Base-by-base conservation (phyloP, 1,140 invertebrate species). In the Drosophila prosaltans region DNA sequence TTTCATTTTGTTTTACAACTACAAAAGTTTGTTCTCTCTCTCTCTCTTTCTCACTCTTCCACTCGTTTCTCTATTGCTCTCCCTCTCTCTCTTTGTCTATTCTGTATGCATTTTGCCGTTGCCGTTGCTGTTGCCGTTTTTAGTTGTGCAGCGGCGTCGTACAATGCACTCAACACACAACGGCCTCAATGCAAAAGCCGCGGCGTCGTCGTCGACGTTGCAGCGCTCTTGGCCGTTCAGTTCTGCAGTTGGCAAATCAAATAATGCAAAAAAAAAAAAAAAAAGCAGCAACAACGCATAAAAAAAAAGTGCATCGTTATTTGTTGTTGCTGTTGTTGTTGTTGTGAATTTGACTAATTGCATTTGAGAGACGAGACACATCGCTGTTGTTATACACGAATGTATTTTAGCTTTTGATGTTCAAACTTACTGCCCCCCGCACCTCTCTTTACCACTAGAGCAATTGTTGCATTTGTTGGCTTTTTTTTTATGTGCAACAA, bases 311-410 rank as follows among this genome's bases (percentile, higher is more conserved):
- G 75, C 72, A 65, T 48, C 69, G 40, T 71, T 61, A 74, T 74
- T 65, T 78, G 69, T 64, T 58, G 74, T n/a, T 64, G 59, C 43
- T 16, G 16, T 16, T 16, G 16, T 16, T 78, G 69, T 64, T 58
- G 74, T n/a, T 64, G 59, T 39, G 57, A 88, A 83, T 88, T 88
- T 88, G 83, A 89, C 84, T 84, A 88, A 89, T 88, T 88, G 77
- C 74, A 77, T 70, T 69, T 72, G 67, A 30, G 41, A 71, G 16
- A 26, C 24, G 21, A 41, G 60, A 40, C 24, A 41, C 40, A 55
- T 28, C 11, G 54, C 28, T 57, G 54, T 57, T 54, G 57, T 16
- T 16, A 16, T 40, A 69, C 65, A 54, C 45, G 32, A 69, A 54
- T 69, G 48, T 72, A 66, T 74, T 65, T 67, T 54, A 70, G 69